These are phyloP conservation scores for Leucania comma DNA, from an alignment of 2,888 invertebrate genomes.

Conservation along the genomic window DNA sequence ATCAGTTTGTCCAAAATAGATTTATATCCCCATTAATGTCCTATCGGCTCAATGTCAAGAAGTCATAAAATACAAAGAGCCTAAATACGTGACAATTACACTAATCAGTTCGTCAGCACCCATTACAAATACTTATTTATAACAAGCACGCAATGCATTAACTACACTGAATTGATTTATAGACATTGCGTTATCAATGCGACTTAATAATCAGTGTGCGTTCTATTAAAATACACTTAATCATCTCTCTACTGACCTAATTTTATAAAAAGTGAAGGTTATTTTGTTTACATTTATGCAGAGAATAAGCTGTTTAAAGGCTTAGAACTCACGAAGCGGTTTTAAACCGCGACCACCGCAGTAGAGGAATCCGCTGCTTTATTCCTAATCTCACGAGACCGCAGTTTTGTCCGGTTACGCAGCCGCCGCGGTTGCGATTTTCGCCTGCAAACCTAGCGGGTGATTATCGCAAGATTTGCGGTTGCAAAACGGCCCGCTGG, in stretches of 20 bases:
- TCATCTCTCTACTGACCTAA: conserved; percentile 42
- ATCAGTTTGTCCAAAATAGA: not conserved
- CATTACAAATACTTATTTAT: conserved; percentile 22
- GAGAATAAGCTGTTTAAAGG: not conserved
- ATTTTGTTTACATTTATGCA: not conserved
- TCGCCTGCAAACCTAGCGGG: no score
- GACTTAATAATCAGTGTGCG: conserved; percentile 20
- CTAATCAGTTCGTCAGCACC: conserved; percentile 26
- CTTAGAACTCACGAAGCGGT: no score
- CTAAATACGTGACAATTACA: conserved; percentile 4
- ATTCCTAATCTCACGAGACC: no score
- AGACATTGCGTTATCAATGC: conserved; percentile 49
- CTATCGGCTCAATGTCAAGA: not conserved
- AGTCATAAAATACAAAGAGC: conserved; percentile 2
- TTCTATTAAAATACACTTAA: conserved; percentile 39
- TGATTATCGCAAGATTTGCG: no score
- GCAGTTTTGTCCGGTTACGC: no score
- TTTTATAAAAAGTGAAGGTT: conserved; percentile 13
- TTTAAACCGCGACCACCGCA: no score
- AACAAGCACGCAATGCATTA: conserved; percentile 28
- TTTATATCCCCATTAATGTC: not conserved
- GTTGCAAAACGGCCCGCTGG: no score
- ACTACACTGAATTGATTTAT: conserved; percentile 54
- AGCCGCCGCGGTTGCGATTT: no score
- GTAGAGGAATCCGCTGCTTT: no score